These are phyloP conservation scores for Chelonia mydas DNA, from an alignment of 2,797 vertebrate genomes.

Conservation along the genomic window DNA sequence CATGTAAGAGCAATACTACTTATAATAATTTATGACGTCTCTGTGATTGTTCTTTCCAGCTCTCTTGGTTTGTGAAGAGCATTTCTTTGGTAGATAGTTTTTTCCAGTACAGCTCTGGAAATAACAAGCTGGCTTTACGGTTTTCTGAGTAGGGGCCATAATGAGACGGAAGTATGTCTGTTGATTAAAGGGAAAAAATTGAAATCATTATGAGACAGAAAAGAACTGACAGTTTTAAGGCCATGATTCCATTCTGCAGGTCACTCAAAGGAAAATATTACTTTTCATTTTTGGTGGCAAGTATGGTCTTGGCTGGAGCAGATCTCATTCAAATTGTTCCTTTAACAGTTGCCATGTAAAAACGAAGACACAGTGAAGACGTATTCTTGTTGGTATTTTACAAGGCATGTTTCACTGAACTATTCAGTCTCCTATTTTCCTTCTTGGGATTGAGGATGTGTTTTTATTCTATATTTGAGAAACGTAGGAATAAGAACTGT, in stretches of 20 bases:
- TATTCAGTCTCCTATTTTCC: background rate
- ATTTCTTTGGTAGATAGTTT: background rate
- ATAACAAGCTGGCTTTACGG: slow-evolving; percentile 14
- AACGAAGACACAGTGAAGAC: background rate
- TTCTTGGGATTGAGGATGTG: background rate
- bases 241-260: background rate
- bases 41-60: slow-evolving; percentile 9
- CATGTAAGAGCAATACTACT: slow-evolving; percentile 20
- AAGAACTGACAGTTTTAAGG: slow-evolving; percentile 1
- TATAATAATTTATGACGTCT: slow-evolving; percentile 8
- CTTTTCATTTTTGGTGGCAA: slow-evolving; percentile 5
- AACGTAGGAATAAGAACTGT: background rate
- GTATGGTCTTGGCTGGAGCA: background rate
- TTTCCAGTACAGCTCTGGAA: background rate
- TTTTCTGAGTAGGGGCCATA: slow-evolving; percentile 18
- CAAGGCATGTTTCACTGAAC: background rate
- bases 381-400: background rate
- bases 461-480: slow-evolving; percentile 8
- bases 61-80: slow-evolving; percentile 5
- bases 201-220: background rate
- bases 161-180: slow-evolving; percentile 2
- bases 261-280: slow-evolving; percentile 17
- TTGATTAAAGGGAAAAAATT: slow-evolving; percentile 4
- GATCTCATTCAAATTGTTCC: slow-evolving; percentile 12
- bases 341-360: background rate